Evolutionary conservation across 2,888 invertebrate species (phyloP), one percentile per base, ranked within the genome.

Genomic region (Pasiphila rectangulata): DNA sequence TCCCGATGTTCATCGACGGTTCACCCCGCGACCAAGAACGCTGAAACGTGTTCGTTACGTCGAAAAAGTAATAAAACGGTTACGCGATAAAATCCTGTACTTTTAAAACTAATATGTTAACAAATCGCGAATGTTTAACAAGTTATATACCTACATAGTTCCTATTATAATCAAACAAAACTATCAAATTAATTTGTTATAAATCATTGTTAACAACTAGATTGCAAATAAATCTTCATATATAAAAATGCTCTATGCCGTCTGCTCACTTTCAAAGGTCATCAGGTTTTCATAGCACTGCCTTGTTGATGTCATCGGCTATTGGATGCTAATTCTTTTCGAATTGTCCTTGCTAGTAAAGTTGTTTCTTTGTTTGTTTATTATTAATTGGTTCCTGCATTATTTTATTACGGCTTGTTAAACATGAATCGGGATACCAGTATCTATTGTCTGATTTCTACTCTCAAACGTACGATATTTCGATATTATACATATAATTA

Each of bases 261-360:
- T 46, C 46, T 45, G 39, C 42, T 49, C 46, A 43, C 57, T 51
- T 46, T 49, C 43, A 54, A 57, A 58, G 57, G 57, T 58, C 55
- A 54, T 41, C 57, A 35, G 47, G 57, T 58, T 53, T 40, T 55
- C 49, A 40, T 44, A 27, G 29, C 34, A 49, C 35, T 30, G 45
- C 25, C 48, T 24, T 48, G 46, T 50, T 52, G 52, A 54, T 49
- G 54, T 55, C 54, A 57, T 53, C 36, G 43, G 38, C 35, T 44
- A 36, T 38, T 41, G 48, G 27, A 52, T 55, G 46, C 43, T 46
- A 57, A 52, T 54, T 38, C 17, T 46, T 49, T 32, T 35, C 9
- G 34, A 46, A 39, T 38, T 13, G 32, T 46, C 39, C 46, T 46
- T 39, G 45, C 30, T 34, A 25, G 30, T 21, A 35, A 10, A 34